Evolutionary conservation across 2,113 vertebrate genomes (phyloP).

Genomic region (Catharus fuscescens): DNA sequence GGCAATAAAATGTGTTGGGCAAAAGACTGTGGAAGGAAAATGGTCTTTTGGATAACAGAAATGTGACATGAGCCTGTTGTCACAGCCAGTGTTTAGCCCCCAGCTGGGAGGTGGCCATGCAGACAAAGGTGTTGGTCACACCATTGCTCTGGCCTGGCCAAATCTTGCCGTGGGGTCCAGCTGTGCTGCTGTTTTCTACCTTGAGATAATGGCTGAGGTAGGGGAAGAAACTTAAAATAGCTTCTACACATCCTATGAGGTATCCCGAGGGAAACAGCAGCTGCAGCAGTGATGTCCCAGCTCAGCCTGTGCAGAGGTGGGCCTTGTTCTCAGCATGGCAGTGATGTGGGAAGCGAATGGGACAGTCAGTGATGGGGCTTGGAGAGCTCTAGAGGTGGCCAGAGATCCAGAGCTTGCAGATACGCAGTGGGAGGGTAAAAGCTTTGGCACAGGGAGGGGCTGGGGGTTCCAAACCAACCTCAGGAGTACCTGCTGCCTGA

Average conservation of each 20-base stretch:
- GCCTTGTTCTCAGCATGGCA: neutral
- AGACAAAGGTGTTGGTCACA: neutral
- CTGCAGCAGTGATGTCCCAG: neutral
- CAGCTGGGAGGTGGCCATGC: neutral
- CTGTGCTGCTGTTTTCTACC: neutral
- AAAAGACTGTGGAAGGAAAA: neutral
- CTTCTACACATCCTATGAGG: neutral
- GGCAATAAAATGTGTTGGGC: neutral
- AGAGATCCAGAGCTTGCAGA: accelerated
- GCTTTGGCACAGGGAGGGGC: neutral
- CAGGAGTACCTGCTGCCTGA: neutral
- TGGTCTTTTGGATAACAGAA: neutral
- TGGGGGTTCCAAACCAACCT: neutral
- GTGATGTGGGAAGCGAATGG: neutral
- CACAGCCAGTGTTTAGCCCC: neutral
- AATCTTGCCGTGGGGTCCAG: neutral
- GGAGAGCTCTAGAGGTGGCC: neutral
- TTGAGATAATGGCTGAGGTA: neutral
- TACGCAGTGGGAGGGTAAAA: accelerated
- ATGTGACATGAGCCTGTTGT: neutral
- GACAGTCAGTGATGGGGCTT: neutral
- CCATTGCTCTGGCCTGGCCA: neutral
- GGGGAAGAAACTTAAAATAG: neutral
- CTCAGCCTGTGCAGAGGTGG: neutral
- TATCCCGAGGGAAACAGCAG: neutral